Evolutionary conservation across 2,888 invertebrate species (phyloP).

Genomic region (Aplocera efformata): DNA sequence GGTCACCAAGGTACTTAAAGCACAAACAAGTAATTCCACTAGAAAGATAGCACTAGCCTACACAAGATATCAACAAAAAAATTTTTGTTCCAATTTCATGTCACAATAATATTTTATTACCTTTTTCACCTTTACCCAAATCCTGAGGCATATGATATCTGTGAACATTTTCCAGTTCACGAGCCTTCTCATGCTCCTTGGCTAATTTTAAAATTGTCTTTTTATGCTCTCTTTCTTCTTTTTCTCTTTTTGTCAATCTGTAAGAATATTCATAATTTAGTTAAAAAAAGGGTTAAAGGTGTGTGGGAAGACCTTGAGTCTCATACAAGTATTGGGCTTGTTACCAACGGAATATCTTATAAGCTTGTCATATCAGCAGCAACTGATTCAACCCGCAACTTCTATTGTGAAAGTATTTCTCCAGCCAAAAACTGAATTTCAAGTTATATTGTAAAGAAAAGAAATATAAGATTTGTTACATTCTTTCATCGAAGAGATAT

Average conservation of each 20-base stretch:
- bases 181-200: constrained; percentile 96
- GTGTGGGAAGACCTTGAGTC: too few relatives aligned
- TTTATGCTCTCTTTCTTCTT: constrained; percentile 91
- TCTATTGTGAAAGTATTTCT: constrained; percentile 1
- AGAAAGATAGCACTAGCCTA: too few relatives aligned
- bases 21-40: too few relatives aligned
- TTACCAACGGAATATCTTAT: too few relatives aligned
- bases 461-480: constrained; percentile 78
- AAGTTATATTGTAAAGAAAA: not conserved
- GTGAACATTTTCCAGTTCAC: constrained; percentile 95
- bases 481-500: constrained; percentile 93
- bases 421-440: not conserved
- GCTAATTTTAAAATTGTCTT: constrained; percentile 94
- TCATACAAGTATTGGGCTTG: too few relatives aligned
- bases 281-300: too few relatives aligned
- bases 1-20: too few relatives aligned
- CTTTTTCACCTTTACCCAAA: constrained; percentile 85
- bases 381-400: too few relatives aligned
- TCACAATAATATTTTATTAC: constrained; percentile 40
- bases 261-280: too few relatives aligned
- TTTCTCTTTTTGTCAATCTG: constrained; percentile 93
- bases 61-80: not conserved
- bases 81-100: too few relatives aligned
- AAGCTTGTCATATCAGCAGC: too few relatives aligned
- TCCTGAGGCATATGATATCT: constrained; percentile 97